Evolutionary conservation across 2,113 vertebrate genomes (phyloP).

Genomic region (Baryphthengus martii): DNA sequence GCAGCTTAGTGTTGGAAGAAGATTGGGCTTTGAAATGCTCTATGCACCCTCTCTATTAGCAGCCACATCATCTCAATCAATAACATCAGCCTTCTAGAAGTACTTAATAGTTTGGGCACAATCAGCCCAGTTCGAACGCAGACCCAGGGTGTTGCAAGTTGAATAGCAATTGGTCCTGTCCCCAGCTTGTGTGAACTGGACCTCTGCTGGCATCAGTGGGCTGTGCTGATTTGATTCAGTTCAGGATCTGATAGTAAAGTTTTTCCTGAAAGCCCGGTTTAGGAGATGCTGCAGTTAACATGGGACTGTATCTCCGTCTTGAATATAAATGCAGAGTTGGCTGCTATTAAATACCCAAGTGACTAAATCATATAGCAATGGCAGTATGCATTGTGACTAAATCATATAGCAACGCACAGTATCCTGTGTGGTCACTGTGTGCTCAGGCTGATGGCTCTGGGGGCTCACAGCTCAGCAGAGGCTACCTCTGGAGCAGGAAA

Average conservation of each 20-base stretch:
- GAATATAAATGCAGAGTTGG: background rate
- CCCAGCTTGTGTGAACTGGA: background rate
- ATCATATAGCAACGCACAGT: background rate
- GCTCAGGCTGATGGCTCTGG: background rate
- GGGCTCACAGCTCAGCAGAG: background rate
- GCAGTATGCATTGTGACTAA: no score
- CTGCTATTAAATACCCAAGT: background rate
- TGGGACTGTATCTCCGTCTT: background rate
- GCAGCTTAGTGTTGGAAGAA: background rate
- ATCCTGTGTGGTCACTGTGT: background rate
- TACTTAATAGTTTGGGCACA: background rate
- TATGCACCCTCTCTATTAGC: background rate
- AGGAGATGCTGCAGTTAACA: background rate
- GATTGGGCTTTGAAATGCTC: background rate
- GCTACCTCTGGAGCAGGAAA: background rate
- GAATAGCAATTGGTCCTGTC: background rate
- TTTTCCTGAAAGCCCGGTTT: background rate
- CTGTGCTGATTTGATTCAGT: background rate
- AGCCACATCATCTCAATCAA: background rate
- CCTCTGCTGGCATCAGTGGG: background rate
- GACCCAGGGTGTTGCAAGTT: background rate
- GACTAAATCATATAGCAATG: background rate
- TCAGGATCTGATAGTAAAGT: background rate
- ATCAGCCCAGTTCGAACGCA: background rate
- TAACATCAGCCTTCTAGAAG: constrained; percentile 2